phyloP scores from a whole-genome alignment of 2,113 vertebrate genomes.

The Mola mola region DNA sequence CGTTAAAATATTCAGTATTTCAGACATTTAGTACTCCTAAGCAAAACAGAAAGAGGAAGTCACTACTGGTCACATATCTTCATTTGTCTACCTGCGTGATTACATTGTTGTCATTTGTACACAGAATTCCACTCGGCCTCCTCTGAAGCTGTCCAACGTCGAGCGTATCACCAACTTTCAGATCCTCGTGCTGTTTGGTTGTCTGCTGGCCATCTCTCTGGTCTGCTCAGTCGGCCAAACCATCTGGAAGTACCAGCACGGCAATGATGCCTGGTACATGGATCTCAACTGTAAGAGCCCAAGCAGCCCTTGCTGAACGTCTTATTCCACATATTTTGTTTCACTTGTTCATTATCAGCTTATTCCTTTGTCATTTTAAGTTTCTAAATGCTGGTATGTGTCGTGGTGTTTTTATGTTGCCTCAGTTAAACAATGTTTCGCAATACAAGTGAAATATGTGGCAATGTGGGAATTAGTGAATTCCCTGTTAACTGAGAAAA shows the following conservation, averaged over 20 bases:
- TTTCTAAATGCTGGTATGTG: constrained; percentile 78
- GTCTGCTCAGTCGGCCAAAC: constrained; percentile 95
- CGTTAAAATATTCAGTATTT: too few relatives aligned
- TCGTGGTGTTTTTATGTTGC: constrained; percentile 74
- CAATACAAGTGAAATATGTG: constrained; percentile 84
- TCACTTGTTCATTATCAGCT: constrained; percentile 81
- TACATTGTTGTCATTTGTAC: constrained; percentile 40
- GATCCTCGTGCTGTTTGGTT: constrained; percentile 96
- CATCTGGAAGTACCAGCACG: constrained; percentile 94
- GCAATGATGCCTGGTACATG: constrained; percentile 96
- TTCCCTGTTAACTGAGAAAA: constrained; percentile 77
- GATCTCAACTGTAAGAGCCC: constrained; percentile 94
- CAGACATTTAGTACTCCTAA: too few relatives aligned
- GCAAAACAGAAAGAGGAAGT: too few relatives aligned
- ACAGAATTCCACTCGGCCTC: constrained; percentile 97
- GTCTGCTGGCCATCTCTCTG: constrained; percentile 95
- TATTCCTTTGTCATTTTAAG: constrained; percentile 74
- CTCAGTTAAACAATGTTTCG: constrained; percentile 79
- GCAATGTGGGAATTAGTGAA: constrained; percentile 77
- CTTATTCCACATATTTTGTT: constrained; percentile 75
- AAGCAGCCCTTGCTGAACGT: constrained; percentile 39
- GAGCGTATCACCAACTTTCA: constrained; percentile 98
- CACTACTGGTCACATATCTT: too few relatives aligned
- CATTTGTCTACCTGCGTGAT: too few relatives aligned
- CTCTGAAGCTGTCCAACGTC: constrained; percentile 97